Base-by-base conservation (phyloP, 2,888 invertebrate genomes). In the Biston stratarius region DNA sequence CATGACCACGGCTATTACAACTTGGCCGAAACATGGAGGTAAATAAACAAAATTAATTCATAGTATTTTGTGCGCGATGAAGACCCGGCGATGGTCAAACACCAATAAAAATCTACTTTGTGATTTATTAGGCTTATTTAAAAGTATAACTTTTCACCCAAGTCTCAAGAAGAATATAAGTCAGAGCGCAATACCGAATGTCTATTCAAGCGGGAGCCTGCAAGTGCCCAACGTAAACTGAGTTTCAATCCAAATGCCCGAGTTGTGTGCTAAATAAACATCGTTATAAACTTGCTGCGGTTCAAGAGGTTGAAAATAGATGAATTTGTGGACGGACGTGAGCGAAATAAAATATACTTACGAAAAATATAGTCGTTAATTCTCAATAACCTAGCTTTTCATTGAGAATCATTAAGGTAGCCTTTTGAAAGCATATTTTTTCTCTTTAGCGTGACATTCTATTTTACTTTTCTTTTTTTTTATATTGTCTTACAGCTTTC, bases 161-260 rank as follows among this genome's bases (percentile, higher is more conserved):
- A 12, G 42, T 38, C 6, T 8, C 38, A 38, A 38, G 10, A 57
- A 44, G 36, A 47, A 47, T 2, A 24, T 58, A 58, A 47, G 55
- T 53, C 40, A 9, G 3, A 33, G 10, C 38, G 53, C 45, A 33
- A 40, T 24, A 55, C 74, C 72, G 69, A 69, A 67, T 57, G 69
- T 60, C 59, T 53, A 74, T 66, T 73, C 68, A 73, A 66, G 70
- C 67, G 69, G 64, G 59, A 60, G 74, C 74, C 59, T 68, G 47
- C 14, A 47, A 59, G 59, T 67, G 58, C 42, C 12, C 68, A 64
- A 70, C 60, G 68, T 70, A 70, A 71, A 64, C 68, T 49, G 14
- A 71, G 61, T 63, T 61, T 48, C 51, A 42, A 55, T 52, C 33
- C 53, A 61, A 62, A 44, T 65, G 49, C 52, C 66, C 51, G 58